phyloP scores from a whole-genome alignment of 2,113 vertebrate species.

The Hassar affinis region DNA sequence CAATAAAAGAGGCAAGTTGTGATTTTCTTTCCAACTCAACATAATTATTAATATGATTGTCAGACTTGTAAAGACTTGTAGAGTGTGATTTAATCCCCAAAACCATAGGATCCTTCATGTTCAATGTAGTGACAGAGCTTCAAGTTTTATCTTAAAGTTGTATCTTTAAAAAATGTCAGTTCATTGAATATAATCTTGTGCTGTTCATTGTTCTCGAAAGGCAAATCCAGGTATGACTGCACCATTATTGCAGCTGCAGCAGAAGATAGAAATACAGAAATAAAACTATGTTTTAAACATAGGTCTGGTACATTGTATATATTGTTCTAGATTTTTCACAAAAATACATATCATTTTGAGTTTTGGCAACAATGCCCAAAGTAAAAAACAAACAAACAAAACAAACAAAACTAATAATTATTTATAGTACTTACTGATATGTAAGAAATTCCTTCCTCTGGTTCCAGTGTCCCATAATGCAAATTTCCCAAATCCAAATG shows the following conservation, averaged over 20 bases:
- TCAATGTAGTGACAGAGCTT: background rate
- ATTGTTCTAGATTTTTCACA: background rate
- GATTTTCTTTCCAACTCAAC: background rate
- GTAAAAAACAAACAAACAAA: background rate
- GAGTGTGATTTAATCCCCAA: background rate
- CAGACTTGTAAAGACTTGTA: background rate
- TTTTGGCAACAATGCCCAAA: background rate
- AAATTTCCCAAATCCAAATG: slow-evolving; percentile 39
- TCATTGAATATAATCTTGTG: background rate
- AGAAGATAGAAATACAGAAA: slow-evolving; percentile 37
- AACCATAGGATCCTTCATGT: background rate
- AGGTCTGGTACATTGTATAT: background rate
- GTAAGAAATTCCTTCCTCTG: slow-evolving; percentile 58
- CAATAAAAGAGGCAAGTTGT: background rate
- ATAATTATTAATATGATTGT: background rate
- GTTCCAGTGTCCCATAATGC: slow-evolving; percentile 54
- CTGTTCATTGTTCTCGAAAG: background rate
- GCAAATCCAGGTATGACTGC: slow-evolving; percentile 24
- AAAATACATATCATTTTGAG: background rate
- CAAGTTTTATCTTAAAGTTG: background rate
- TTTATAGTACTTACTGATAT: slow-evolving; percentile 65
- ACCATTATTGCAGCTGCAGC: slow-evolving; percentile 59
- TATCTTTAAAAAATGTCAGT: background rate
- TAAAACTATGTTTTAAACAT: background rate
- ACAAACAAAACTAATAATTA: background rate